phyloP scores from a whole-genome alignment of 2,797 vertebrate species.

The Hypotaenidia philippensis region DNA sequence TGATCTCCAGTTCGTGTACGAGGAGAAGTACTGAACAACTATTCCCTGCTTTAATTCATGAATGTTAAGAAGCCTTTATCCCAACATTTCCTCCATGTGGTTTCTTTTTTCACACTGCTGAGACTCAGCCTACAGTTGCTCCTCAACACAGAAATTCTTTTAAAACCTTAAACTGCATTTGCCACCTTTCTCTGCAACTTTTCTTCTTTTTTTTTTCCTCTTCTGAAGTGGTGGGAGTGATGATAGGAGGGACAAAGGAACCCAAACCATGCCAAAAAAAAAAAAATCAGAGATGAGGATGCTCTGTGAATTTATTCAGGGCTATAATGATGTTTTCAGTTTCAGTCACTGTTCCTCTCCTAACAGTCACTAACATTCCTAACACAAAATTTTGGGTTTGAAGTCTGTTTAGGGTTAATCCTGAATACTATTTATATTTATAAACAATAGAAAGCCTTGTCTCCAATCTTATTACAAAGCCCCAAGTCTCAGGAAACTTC shows the following conservation, averaged over 20 bases:
- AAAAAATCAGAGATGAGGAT: not conserved
- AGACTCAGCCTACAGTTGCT: not conserved
- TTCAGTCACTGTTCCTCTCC: not conserved
- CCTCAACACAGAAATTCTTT: not conserved
- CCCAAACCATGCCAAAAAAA: not conserved
- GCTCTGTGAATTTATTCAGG: not conserved
- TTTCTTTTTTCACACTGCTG: not conserved
- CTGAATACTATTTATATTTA: constrained; percentile 4
- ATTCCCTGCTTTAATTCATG: not conserved
- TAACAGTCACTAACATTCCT: constrained; percentile 11
- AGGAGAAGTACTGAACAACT: not conserved
- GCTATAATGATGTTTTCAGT: not conserved
- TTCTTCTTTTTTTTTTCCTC: not conserved
- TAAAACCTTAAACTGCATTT: not conserved
- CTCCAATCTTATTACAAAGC: not conserved
- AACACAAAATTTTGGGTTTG: not conserved
- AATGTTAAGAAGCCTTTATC: not conserved
- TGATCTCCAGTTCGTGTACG: not conserved
- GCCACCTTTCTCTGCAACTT: not conserved
- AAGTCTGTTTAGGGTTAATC: constrained; percentile 28
- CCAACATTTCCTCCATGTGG: not conserved
- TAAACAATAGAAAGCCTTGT: not conserved
- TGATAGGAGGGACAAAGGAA: not conserved
- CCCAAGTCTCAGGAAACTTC: not conserved
- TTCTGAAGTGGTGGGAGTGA: not conserved